Evolutionary conservation across 1,140 invertebrate genomes (phyloP), one percentile per base, ranked within the genome.

Genomic region (Drosophila navojoa): DNA sequence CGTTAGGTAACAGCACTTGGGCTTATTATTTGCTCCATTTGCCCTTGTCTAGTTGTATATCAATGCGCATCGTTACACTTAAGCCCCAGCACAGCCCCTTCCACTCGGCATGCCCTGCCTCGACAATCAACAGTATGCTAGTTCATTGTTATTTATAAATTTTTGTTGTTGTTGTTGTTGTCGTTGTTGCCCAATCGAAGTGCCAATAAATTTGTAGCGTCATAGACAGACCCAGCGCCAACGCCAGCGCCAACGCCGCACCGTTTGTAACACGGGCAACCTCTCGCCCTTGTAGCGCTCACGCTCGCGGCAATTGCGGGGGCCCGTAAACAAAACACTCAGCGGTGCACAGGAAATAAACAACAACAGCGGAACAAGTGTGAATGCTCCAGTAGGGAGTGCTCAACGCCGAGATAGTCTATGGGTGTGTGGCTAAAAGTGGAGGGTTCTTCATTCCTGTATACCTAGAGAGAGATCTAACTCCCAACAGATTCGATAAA

Each of bases 281-380:
- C 11, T n/a, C 44, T 29, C 32, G 27, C 13, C 22, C 7, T 13
- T 52, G 49, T 49, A 15, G 53, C 42, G 40, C 62, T 63, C 27
- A 54, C 54, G 57, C 62, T 45, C 63, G 35, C 38, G 66, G 57
- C 54, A 53, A 67, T 72, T 58, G 64, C 59, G 55, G 58, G 27
- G 47, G 52, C 66, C 62, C 52, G 74, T 86, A 86, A 82, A 86
- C 82, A 87, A 81, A 86, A 73, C 79, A 86, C 82, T 86, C 80
- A 75, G 61, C 67, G 69, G 67, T 76, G 66, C 78, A 76, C 76
- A 76, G 71, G 66, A 71, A 87, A 79, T 77, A 82, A 86, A 86
- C 79, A 66, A 13, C 32, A 54, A 27, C 35, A 45, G 3, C 27
- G 2, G 38, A n/a, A 42, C 42, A 16, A 44, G 35, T 38, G 35